Evolutionary conservation across 2,797 vertebrate species (phyloP), one percentile per base, ranked within the genome.

Genomic region (Erithacus rubecula): DNA sequence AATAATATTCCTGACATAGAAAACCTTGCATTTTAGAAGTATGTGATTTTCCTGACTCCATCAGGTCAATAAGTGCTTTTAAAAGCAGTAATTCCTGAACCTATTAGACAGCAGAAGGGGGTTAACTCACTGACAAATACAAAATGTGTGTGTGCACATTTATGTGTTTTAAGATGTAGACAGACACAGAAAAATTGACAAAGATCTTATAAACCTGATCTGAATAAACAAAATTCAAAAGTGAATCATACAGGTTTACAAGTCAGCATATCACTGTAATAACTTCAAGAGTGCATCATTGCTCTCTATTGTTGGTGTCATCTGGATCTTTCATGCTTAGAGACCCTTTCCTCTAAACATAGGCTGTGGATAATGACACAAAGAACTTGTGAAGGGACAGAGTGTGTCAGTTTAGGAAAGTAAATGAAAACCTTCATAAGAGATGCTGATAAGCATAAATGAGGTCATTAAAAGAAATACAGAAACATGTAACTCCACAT

Each of bases 1-100:
- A 87, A 62, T 77, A 88, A 82, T 83, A 91, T 55, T 88, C 14
- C 34, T 81, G 62, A 79, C 64, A 90, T 4, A 12, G 51, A 91
- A 93, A 92, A 39, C 24, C 56, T 83, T 65, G 30, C 24, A 67
- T 83, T 91, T 87, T 43, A 70, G 47, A 91, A 84, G 30, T 10
- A 49, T 30, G 30, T 24, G 34, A 63, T 69, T 87, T 65, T 89
- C 41, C 49, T 86, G 49, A 70, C 36, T 95, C 82, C 41, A 67
- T n/a, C 34, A 23, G 62, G 67, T 83, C 58, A 93, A 58, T 55
- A 36, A 60, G 24, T 46, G 49, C 46, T 83, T 83, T 79, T 71
- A 79, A 95, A 91, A 85, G 64, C 52, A 71, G 37, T 19, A 76
- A 72, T 67, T 82, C 15, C 44, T 65, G 34, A 86, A 49, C n/a